Percentiles rank a stretch among this genome's conserved stretches.
Conservation (phyloP, 2,113 vertebrate species). For the Ardeotis arabs region DNA sequence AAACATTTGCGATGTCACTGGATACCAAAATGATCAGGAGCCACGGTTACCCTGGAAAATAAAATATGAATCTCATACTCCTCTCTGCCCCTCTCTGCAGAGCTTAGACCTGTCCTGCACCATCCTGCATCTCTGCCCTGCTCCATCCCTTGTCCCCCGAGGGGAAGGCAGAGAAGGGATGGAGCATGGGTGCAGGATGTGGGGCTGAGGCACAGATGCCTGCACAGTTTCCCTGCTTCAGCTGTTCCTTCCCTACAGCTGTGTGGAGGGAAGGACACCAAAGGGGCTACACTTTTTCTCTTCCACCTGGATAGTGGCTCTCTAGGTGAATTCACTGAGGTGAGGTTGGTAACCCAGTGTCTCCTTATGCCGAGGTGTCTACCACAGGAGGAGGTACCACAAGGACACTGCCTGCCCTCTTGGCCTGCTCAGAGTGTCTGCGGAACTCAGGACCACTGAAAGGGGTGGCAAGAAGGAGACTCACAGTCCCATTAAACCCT, state of each 20-base stretch:
- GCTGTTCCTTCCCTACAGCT: background rate
- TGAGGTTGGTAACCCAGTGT: fast-evolving
- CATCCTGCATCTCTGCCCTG: no score
- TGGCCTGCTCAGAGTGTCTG: background rate
- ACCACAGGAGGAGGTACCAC: background rate
- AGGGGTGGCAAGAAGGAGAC: background rate
- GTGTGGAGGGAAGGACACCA: background rate
- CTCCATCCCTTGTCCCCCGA: background rate
- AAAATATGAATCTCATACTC: background rate
- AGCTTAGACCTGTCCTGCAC: background rate
- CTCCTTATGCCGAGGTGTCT: background rate
- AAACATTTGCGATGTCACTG: background rate
- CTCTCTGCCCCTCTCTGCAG: background rate
- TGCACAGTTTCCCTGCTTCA: background rate
- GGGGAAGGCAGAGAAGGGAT: no score
- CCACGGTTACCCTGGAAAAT: background rate
- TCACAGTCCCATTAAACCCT: background rate
- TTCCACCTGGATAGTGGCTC: background rate
- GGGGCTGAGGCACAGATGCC: fast-evolving
- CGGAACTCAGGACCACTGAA: background rate
- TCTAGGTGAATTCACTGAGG: background rate
- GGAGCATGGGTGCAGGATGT: no score
- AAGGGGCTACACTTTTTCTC: background rate
- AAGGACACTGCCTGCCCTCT: background rate
- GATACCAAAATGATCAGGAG: background rate